Percentiles rank a stretch among this genome's conserved stretches.
Evolutionary conservation across 2,113 vertebrate species (phyloP).

Genomic region (Porphyrio hochstetteri): DNA sequence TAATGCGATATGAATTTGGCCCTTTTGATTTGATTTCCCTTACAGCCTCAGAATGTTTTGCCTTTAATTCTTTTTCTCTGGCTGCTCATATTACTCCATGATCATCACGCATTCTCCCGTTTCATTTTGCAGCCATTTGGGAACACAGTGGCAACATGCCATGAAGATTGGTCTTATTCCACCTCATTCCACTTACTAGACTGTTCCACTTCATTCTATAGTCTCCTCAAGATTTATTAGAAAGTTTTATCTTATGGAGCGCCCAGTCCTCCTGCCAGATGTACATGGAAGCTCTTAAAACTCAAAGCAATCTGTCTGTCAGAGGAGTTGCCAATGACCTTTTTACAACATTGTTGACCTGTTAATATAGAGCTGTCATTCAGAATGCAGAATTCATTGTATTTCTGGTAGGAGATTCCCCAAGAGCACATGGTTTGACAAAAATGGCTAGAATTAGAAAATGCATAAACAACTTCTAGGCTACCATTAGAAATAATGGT

Average conservation of each 20-base stretch:
- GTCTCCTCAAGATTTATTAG: constrained; percentile 29
- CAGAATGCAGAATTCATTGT: neutral
- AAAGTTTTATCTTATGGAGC: constrained; percentile 6
- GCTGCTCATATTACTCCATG: neutral
- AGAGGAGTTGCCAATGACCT: neutral
- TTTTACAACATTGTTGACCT: neutral
- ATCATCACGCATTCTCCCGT: neutral
- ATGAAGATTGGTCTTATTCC: neutral
- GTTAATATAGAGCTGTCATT: constrained; percentile 4
- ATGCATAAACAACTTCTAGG: neutral
- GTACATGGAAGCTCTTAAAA: neutral
- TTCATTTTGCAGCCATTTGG: constrained; percentile 10
- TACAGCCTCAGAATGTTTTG: neutral
- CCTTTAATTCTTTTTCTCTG: constrained; percentile 19
- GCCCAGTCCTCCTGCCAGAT: neutral
- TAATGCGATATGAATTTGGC: neutral
- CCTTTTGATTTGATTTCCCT: constrained; percentile 22
- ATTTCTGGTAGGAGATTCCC: neutral
- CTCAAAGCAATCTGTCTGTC: neutral
- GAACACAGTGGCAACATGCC: neutral
- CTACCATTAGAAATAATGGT: neutral
- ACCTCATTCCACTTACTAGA: constrained; percentile 1
- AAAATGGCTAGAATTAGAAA: neutral
- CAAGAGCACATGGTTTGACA: neutral
- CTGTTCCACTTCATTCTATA: constrained; percentile 1